Conservation (phyloP, 2,113 vertebrate genomes). For the Scytalopus superciliaris region DNA sequence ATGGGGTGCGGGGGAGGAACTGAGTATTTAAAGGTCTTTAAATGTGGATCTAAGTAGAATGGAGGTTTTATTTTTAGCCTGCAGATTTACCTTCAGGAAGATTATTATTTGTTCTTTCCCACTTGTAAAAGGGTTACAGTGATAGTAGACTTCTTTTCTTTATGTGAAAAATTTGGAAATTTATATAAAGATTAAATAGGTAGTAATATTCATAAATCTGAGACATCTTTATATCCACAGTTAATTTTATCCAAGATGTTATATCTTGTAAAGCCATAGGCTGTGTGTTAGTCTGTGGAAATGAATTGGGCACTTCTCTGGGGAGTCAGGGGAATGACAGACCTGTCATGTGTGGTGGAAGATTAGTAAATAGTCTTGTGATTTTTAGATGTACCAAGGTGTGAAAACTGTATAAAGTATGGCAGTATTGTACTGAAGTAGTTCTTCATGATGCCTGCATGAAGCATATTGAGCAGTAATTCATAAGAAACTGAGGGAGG, state of each 20-base stretch:
- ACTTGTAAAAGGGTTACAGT: not conserved
- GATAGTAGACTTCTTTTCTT: not conserved
- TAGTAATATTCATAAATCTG: not conserved
- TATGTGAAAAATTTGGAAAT: not conserved
- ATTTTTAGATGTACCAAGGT: not conserved
- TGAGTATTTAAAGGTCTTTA: not conserved
- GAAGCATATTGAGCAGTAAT: not conserved
- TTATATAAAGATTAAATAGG: not conserved
- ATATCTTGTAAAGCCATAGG: not conserved
- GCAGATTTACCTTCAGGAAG: not conserved
- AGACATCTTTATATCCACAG: not conserved
- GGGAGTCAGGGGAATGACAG: not conserved
- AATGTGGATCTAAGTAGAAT: not conserved
- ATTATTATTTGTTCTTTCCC: not conserved
- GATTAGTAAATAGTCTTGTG: not conserved
- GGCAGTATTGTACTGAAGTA: not conserved
- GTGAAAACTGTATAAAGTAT: not conserved
- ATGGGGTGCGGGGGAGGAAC: fast-evolving
- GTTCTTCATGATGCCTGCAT: not conserved
- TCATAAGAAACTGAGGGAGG: not conserved
- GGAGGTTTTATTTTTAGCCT: not conserved
- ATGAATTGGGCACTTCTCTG: not conserved
- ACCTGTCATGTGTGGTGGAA: not conserved
- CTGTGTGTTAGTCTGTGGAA: not conserved
- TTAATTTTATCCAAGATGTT: not conserved